These are phyloP conservation scores for Lonchura striata DNA, from an alignment of 2,113 vertebrate genomes.

Conservation along the genomic window DNA sequence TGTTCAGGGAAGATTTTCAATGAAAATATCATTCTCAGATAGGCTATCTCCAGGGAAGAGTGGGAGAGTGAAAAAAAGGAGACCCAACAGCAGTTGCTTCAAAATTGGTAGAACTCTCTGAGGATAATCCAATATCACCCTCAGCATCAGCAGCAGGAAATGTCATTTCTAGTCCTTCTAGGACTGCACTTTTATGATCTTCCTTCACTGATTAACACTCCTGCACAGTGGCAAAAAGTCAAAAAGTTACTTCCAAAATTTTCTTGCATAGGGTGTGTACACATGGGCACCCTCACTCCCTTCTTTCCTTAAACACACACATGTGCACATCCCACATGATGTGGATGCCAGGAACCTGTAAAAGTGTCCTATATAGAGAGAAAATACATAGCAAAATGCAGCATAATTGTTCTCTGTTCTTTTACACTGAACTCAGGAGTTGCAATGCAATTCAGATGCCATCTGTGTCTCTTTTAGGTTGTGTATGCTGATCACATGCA, in stretches of 20 bases:
- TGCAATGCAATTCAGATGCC: not conserved
- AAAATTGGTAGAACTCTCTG: not conserved
- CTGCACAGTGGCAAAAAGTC: not conserved
- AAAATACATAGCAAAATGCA: not conserved
- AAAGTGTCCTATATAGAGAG: not conserved
- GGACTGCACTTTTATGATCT: not conserved
- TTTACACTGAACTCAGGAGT: not conserved
- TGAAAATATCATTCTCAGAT: not conserved
- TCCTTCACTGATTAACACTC: not conserved
- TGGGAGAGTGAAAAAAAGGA: not conserved
- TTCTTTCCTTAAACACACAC: not conserved
- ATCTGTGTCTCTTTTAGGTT: not conserved
- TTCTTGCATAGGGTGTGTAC: not conserved
- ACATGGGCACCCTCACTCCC: not conserved
- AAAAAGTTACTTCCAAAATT: not conserved
- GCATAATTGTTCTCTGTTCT: not conserved
- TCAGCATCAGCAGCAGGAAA: not conserved
- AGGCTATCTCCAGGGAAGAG: not conserved
- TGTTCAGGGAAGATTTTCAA: not conserved
- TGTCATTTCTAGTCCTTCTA: not conserved
- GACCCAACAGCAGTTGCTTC: not conserved
- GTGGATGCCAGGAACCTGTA: not conserved
- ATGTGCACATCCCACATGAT: not conserved
- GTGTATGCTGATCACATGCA: accelerated
- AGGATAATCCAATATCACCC: not conserved